These are phyloP conservation scores for Embiotoca jacksoni DNA, from an alignment of 2,113 vertebrate genomes.

Conservation along the genomic window DNA sequence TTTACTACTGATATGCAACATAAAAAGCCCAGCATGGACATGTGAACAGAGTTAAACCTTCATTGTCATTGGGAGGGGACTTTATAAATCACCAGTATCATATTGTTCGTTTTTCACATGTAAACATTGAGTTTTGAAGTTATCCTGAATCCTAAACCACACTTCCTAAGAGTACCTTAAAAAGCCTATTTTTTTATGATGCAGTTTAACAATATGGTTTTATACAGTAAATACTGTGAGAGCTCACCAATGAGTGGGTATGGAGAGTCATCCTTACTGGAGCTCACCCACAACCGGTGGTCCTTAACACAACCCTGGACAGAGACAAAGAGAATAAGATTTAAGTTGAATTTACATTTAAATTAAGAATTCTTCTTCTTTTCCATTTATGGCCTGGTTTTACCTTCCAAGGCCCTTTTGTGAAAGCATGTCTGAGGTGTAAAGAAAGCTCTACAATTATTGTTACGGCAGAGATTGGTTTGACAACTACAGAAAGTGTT, in stretches of 20 bases:
- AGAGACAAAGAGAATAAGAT: neutral
- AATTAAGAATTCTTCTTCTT: neutral
- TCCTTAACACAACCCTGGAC: conserved; percentile 91
- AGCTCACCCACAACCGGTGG: conserved; percentile 95
- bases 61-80: too few relatives aligned
- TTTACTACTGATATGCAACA: too few relatives aligned
- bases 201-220: neutral
- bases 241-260: conserved; percentile 97
- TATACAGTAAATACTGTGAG: neutral
- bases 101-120: too few relatives aligned
- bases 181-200: neutral
- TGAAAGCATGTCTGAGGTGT: neutral
- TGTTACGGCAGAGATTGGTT: too few relatives aligned
- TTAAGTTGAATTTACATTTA: neutral
- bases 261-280: conserved; percentile 93
- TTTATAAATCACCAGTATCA: too few relatives aligned
- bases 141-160: neutral
- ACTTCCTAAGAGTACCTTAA: neutral
- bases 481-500: too few relatives aligned
- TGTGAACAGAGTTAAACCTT: too few relatives aligned
- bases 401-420: neutral
- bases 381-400: neutral
- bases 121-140: neutral
- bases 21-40: too few relatives aligned
- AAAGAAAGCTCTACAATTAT: neutral